Conservation (phyloP, 1,140 invertebrate species). For the Drosophila seguyi region DNA sequence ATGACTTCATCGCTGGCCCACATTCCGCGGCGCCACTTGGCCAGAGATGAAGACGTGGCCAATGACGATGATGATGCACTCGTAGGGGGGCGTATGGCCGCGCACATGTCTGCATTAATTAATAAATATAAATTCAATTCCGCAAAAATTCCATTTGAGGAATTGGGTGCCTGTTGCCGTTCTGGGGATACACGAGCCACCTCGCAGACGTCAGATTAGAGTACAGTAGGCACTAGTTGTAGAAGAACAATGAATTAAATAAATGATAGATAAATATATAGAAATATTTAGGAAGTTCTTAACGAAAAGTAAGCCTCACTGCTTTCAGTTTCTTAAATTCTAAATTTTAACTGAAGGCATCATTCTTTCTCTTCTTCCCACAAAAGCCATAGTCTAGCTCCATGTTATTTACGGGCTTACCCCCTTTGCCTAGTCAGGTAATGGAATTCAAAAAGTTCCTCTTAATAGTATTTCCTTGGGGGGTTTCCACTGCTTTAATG, state of each 20-base stretch:
- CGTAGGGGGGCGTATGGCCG: slow-evolving; percentile 9
- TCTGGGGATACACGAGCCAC: slow-evolving; percentile 49
- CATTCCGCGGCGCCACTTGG: slow-evolving; percentile 18
- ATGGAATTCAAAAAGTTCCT: slow-evolving; percentile 9
- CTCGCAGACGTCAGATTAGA: slow-evolving; percentile 46
- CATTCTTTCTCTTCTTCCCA: too few species aligned
- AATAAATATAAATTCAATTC: slow-evolving; percentile 63
- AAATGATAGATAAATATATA: not conserved
- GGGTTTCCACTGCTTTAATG: slow-evolving; percentile 38
- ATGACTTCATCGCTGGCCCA: slow-evolving; percentile 39
- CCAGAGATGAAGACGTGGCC: slow-evolving; percentile 3
- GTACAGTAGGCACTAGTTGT: slow-evolving; percentile 14
- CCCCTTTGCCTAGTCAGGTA: not conserved
- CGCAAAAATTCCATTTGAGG: slow-evolving; percentile 48
- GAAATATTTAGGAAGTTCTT: too few species aligned
- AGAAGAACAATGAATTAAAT: not conserved
- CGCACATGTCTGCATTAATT: slow-evolving; percentile 60
- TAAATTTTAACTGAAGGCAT: not conserved
- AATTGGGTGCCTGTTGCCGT: slow-evolving; percentile 39
- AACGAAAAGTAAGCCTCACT: too few species aligned
- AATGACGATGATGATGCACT: slow-evolving; percentile 33
- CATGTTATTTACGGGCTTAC: not conserved
- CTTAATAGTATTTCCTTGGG: slow-evolving; percentile 3
- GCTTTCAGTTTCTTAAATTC: too few species aligned
- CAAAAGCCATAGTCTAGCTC: not conserved